phyloP scores from a whole-genome alignment of 2,888 invertebrate species.

The Phragmatobia fuliginosa region DNA sequence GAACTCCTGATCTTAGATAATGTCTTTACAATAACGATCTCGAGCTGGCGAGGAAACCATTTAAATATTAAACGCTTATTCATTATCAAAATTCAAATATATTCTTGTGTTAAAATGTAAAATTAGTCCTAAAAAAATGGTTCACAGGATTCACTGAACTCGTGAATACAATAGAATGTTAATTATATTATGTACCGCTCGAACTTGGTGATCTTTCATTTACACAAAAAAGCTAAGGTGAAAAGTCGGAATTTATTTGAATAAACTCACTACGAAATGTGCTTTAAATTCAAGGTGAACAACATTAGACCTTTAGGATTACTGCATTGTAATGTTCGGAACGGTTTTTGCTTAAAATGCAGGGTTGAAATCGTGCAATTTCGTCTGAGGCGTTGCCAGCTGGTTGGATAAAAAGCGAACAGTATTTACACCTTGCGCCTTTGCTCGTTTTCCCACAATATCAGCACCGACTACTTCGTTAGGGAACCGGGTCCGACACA shows the following conservation, averaged over 20 bases:
- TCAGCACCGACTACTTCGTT: conserved; percentile 45
- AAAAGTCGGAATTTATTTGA: conserved; percentile 14
- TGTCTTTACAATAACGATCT: conserved; percentile 82
- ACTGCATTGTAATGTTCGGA: conserved; percentile 55
- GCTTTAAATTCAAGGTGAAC: conserved; percentile 18
- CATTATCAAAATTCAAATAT: conserved; percentile 65
- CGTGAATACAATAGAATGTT: conserved; percentile 50
- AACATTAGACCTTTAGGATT: conserved; percentile 15
- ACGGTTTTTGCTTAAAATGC: conserved; percentile 60
- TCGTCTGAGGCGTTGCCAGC: conserved; percentile 39
- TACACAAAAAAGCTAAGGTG: conserved; percentile 1
- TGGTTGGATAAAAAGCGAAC: conserved; percentile 66
- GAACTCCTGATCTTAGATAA: conserved; percentile 77
- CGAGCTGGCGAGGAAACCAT: conserved; percentile 75
- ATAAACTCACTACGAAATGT: conserved; percentile 8
- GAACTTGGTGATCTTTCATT: conserved; percentile 39
- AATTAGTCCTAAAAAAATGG: conserved; percentile 42
- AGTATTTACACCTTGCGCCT: conserved; percentile 68
- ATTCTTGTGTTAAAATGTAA: conserved; percentile 56
- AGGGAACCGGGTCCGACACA: conserved; percentile 22
- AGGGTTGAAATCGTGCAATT: conserved; percentile 61
- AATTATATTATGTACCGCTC: conserved; percentile 44
- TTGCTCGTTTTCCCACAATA: conserved; percentile 68
- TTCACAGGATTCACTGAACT: background rate
- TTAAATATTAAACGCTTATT: conserved; percentile 67